Conservation (phyloP, 2,888 invertebrate species). For the Protophormia terraenovae region DNA sequence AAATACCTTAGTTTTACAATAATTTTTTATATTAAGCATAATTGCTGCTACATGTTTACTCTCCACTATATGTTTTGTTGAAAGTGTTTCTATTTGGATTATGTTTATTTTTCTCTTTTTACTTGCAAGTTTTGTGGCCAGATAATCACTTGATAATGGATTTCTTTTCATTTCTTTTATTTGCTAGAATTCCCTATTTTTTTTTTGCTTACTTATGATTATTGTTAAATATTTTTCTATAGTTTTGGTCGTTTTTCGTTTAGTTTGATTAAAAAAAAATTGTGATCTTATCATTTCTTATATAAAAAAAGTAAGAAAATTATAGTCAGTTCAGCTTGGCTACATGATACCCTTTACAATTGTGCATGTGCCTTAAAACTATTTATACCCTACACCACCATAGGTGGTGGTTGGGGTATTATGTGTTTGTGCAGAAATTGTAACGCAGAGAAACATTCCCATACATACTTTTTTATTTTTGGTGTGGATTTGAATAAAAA, state of each 20-base stretch:
- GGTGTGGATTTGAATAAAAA: too few relatives aligned
- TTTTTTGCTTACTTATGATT: conserved; percentile 54
- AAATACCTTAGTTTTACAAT: too few relatives aligned
- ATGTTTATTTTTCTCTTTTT: conserved; percentile 29
- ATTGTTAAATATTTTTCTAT: conserved; percentile 30
- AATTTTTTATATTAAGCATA: too few relatives aligned
- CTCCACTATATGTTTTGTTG: conserved; percentile 2
- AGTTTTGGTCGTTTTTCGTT: conserved; percentile 23
- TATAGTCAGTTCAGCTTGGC: too few relatives aligned
- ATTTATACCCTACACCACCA: too few relatives aligned
- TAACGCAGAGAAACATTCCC: too few relatives aligned
- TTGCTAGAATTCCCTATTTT: neutral
- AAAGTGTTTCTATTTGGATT: conserved; percentile 26
- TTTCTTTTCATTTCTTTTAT: conserved; percentile 44
- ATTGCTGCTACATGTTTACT: neutral
- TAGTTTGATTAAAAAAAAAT: conserved; percentile 46
- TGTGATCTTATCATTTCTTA: conserved; percentile 48
- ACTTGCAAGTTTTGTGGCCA: conserved; percentile 52
- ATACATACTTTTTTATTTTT: too few relatives aligned
- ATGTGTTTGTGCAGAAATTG: too few relatives aligned
- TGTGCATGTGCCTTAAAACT: too few relatives aligned
- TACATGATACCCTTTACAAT: too few relatives aligned
- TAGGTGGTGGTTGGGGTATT: too few relatives aligned
- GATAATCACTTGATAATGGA: conserved; percentile 68
- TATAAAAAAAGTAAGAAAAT: too few relatives aligned